phyloP scores from a whole-genome alignment of 2,888 invertebrate genomes.

The Drosophila limbata region DNA sequence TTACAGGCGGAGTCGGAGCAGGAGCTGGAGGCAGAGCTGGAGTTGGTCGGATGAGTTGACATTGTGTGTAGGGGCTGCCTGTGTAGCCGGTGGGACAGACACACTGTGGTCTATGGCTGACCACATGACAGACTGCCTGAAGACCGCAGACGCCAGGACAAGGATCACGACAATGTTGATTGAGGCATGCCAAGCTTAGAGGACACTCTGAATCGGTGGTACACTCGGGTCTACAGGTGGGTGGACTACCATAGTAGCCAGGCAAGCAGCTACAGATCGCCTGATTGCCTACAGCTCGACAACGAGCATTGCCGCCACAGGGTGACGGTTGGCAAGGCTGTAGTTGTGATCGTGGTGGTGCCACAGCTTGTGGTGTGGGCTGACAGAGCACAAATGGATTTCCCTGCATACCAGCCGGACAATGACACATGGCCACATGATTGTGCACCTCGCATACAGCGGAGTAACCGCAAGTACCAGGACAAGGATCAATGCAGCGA shows the following conservation, averaged over 20 bases:
- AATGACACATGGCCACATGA: conserved; percentile 89
- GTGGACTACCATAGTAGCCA: conserved; percentile 89
- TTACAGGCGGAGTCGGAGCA: neutral
- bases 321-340: conserved; percentile 90
- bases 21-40: conserved; percentile 1
- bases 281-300: conserved; percentile 87
- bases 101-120: conserved; percentile 91
- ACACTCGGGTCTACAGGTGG: conserved; percentile 90
- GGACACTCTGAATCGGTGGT: conserved; percentile 89
- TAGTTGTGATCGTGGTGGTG: conserved; percentile 15
- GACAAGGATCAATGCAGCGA: conserved; percentile 91
- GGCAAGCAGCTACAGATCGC: conserved; percentile 88
- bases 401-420: conserved; percentile 87
- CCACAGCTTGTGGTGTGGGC: conserved; percentile 49
- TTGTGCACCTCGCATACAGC: conserved; percentile 91
- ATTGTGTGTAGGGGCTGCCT: conserved; percentile 89
- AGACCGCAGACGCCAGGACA: conserved; percentile 91
- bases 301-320: conserved; percentile 90
- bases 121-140: conserved; percentile 89
- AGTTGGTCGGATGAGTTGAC: conserved; percentile 78
- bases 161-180: conserved; percentile 90
- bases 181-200: conserved; percentile 89
- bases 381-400: conserved; percentile 88
- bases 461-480: conserved; percentile 89
- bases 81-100: conserved; percentile 88